phyloP scores from a whole-genome alignment of 2,888 invertebrate genomes.

The Bombylius major region DNA sequence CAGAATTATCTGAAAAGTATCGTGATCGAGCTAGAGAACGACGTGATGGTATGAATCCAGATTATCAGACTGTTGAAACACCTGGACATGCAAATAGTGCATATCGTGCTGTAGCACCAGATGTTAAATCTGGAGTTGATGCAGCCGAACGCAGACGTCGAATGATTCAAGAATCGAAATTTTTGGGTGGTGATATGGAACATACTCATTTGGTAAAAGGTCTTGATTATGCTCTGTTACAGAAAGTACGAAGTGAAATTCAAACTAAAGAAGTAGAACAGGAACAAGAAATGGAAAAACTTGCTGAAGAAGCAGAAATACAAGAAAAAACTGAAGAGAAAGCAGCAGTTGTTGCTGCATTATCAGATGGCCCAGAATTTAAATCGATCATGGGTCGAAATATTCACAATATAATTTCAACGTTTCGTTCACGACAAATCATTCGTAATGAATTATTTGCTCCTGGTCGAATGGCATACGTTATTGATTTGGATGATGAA shows the following conservation, averaged over 20 bases:
- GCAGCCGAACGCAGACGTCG: constrained; percentile 90
- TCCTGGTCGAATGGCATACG: constrained; percentile 95
- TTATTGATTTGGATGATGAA: constrained; percentile 89
- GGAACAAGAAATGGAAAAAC: constrained; percentile 66
- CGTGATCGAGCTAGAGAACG: constrained; percentile 83
- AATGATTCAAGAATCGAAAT: constrained; percentile 97
- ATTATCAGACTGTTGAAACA: constrained; percentile 69
- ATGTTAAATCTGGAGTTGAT: constrained; percentile 85
- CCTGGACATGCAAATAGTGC: constrained; percentile 41
- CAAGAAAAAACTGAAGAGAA: constrained; percentile 32
- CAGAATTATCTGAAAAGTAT: constrained; percentile 87
- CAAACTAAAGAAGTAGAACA: constrained; percentile 61
- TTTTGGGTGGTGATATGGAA: constrained; percentile 99
- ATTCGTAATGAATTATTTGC: constrained; percentile 83
- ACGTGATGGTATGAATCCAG: constrained; percentile 70
- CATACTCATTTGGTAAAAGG: constrained; percentile 99
- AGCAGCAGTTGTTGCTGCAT: constrained; percentile 21
- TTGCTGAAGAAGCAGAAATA: constrained; percentile 45
- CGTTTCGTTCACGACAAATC: constrained; percentile 57
- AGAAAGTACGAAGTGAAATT: constrained; percentile 91
- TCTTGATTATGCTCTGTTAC: constrained; percentile 78
- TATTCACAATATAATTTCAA: constrained; percentile 40
- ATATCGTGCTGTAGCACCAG: constrained; percentile 85
- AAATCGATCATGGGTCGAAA: constrained; percentile 70
- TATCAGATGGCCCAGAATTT: constrained; percentile 63